These are phyloP conservation scores for Balaenoptera acutorostrata DNA, from an alignment of 2,113 vertebrate species.

Conservation along the genomic window DNA sequence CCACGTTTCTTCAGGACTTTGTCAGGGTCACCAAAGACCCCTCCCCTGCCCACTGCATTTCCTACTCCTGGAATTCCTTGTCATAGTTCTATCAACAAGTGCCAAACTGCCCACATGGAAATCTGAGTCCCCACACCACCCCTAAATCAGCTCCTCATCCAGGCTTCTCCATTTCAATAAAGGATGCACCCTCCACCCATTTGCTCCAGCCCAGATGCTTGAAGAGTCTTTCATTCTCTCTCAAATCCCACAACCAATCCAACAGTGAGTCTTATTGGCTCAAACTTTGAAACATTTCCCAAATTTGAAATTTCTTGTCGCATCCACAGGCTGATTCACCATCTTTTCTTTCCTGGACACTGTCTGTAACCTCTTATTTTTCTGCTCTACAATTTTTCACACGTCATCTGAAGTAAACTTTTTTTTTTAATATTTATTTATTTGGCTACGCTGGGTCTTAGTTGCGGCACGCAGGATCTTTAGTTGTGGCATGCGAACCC, in stretches of 20 bases:
- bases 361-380: neutral
- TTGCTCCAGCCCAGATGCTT: neutral
- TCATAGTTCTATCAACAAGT: neutral
- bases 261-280: neutral
- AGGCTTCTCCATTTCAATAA: neutral
- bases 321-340: neutral
- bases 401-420: neutral
- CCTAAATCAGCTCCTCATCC: neutral
- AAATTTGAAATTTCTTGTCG: neutral
- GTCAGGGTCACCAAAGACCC: neutral
- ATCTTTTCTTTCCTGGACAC: neutral
- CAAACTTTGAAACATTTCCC: neutral
- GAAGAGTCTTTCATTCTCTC: neutral
- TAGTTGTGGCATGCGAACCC: accelerated
- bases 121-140: neutral
- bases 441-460: too few relatives aligned
- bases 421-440: too few relatives aligned
- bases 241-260: neutral
- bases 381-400: neutral
- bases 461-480: too few relatives aligned
- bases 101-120: neutral
- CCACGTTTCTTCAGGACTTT: neutral
- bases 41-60: neutral
- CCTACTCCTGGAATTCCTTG: neutral
- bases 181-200: neutral